phyloP scores from a whole-genome alignment of 2,888 invertebrate species.

The Asteroscopus sphinx region DNA sequence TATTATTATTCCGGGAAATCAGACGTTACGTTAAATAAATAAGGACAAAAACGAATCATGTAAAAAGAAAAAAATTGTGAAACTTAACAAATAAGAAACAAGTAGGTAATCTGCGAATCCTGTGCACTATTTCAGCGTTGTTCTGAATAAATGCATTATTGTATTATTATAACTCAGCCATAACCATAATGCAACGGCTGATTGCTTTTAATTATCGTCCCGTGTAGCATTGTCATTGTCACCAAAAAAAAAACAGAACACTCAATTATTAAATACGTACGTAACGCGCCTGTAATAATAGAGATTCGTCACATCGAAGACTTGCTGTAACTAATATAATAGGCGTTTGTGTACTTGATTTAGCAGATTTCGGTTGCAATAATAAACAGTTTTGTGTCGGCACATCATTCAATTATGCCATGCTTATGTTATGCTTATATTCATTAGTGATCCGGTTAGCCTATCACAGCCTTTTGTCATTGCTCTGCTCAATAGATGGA shows the following conservation, averaged over 20 bases:
- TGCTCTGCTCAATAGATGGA: no score
- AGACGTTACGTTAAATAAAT: no score
- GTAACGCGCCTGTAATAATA: conserved; percentile 26
- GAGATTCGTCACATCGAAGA: conserved; percentile 10
- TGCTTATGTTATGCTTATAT: no score
- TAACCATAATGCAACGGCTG: background rate
- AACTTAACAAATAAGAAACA: background rate
- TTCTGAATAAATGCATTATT: background rate
- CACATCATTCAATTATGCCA: no score
- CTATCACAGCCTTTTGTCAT: no score
- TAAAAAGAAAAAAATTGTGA: background rate
- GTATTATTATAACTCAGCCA: background rate
- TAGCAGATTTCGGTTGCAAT: conserved; percentile 4
- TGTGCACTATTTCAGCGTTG: background rate
- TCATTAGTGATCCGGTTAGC: no score
- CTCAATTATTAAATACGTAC: conserved; percentile 25
- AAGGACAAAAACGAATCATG: no score
- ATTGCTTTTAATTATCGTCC: background rate
- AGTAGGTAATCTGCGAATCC: background rate
- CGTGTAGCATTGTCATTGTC: background rate
- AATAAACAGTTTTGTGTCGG: background rate
- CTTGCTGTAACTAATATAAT: conserved; percentile 19
- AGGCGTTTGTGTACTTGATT: conserved; percentile 25
- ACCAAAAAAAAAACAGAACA: background rate
- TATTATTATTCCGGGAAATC: no score